Conservation (phyloP, 2,888 invertebrate genomes). For the Salticus scenicus region DNA sequence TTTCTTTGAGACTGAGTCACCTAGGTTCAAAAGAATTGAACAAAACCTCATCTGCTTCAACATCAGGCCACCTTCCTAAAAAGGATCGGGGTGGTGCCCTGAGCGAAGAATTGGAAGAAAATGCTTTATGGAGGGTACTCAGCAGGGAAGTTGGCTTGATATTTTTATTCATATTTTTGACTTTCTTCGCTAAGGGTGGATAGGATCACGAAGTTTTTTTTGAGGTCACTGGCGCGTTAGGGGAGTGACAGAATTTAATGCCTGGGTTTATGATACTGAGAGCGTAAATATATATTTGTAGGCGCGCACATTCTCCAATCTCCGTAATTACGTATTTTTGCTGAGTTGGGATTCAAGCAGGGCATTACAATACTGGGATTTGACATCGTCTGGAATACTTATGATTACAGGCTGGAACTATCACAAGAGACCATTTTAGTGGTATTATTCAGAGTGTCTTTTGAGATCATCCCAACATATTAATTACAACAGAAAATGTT, state of each 20-base stretch:
- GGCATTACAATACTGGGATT: no score
- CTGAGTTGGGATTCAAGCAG: no score
- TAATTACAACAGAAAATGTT: no score
- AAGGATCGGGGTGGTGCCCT: not conserved
- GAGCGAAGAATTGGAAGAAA: not conserved
- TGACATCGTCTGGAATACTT: no score
- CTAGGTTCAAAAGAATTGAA: not conserved
- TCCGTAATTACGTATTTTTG: no score
- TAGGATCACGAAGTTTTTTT: not conserved
- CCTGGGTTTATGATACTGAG: no score
- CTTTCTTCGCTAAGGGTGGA: not conserved
- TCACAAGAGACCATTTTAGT: no score
- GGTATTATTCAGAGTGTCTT: no score
- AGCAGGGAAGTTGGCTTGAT: not conserved
- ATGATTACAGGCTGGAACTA: no score
- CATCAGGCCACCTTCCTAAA: not conserved
- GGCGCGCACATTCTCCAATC: no score
- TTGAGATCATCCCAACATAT: no score
- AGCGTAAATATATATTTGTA: no score
- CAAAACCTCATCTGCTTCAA: not conserved
- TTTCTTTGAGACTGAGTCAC: slow-evolving; percentile 5
- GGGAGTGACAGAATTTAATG: not conserved
- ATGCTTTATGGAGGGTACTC: not conserved
- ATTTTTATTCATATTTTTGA: not conserved
- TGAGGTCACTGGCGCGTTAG: slow-evolving; percentile 9